These are phyloP conservation scores for Vanessa tameamea DNA, from an alignment of 1,140 invertebrate genomes.

Conservation along the genomic window DNA sequence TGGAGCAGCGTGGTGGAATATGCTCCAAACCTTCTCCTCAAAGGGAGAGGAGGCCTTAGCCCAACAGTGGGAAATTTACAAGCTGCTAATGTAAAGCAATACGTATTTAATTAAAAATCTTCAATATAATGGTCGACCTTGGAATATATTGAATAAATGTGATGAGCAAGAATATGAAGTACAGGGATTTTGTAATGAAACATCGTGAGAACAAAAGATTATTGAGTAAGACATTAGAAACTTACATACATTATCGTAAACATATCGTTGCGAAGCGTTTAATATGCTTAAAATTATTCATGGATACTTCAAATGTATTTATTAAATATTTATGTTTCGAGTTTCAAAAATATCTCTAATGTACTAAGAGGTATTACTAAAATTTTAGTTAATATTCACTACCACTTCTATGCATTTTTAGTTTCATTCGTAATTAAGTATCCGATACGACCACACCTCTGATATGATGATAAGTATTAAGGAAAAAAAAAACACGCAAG, in stretches of 20 bases:
- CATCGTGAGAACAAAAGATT: conserved; percentile 36
- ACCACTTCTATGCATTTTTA: too few relatives aligned
- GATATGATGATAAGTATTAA: too few relatives aligned
- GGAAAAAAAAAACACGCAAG: too few relatives aligned
- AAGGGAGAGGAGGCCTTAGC: too few relatives aligned
- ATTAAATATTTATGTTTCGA: background rate
- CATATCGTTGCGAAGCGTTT: conserved; percentile 15
- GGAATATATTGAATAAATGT: conserved; percentile 8
- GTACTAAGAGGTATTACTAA: background rate
- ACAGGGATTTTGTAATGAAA: conserved; percentile 27
- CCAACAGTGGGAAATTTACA: background rate
- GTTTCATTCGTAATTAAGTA: too few relatives aligned
- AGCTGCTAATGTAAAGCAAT: background rate
- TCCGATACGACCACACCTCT: too few relatives aligned
- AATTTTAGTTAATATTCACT: too few relatives aligned
- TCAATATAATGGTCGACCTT: background rate
- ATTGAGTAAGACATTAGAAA: conserved; percentile 37
- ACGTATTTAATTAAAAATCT: background rate
- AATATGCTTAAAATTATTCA: background rate
- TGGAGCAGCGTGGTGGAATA: too few relatives aligned
- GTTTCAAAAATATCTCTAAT: background rate
- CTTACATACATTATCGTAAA: conserved; percentile 26
- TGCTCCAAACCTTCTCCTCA: too few relatives aligned
- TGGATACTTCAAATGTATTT: background rate
- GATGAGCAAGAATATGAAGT: conserved; percentile 17